Conservation (phyloP, 2,113 vertebrate species). For the Pagrus major region DNA sequence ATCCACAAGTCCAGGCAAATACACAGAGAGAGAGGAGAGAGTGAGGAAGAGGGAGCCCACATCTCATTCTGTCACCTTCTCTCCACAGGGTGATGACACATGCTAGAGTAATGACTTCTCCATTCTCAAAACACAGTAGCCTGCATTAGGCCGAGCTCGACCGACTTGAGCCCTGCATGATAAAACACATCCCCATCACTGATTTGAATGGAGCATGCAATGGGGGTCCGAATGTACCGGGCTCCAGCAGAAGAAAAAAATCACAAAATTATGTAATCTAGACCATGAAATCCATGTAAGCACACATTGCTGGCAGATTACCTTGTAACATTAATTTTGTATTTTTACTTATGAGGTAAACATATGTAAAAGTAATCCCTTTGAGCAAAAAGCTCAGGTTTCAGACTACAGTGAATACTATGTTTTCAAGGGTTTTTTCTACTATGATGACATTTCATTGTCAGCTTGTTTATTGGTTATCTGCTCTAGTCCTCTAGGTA, state of each 20-base stretch:
- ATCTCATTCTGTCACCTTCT: conserved; percentile 23
- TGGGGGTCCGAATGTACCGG: background rate
- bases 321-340: background rate
- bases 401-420: no score
- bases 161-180: background rate
- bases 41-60: background rate
- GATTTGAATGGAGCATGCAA: background rate
- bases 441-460: no score
- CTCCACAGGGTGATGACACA: background rate
- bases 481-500: no score
- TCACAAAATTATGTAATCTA: background rate
- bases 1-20: conserved; percentile 35
- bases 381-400: no score
- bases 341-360: no score
- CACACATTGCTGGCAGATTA: background rate
- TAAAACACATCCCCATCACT: background rate
- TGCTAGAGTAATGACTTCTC: background rate
- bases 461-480: no score
- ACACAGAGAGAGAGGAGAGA: background rate
- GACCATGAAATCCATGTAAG: background rate
- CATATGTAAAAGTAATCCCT: no score
- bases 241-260: background rate
- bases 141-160: background rate
- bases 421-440: no score
- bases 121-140: background rate